Evolutionary conservation across 2,113 vertebrate species (phyloP), one percentile per base, ranked within the genome.

Genomic region (Synchiropus splendidus): DNA sequence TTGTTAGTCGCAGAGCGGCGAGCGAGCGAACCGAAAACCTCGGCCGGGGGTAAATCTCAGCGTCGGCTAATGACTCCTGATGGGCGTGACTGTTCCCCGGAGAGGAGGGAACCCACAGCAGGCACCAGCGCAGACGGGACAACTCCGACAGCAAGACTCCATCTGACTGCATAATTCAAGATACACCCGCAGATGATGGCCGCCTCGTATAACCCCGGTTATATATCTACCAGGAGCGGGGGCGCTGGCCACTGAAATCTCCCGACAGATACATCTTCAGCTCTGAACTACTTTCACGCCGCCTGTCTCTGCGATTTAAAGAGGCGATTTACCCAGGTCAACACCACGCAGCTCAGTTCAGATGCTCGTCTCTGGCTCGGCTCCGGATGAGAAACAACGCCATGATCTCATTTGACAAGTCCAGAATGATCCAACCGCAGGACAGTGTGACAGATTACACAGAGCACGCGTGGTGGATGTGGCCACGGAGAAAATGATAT

Each of bases 41-140:
- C 21, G 21, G 21, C 21, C 21, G 21, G 21, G n/a, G 21, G 21
- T 27, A 27, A 27, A 67, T 79, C 74, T 64, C 42, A 32, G 56
- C 56, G 57, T 70, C 61, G 68, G 76, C 70, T 72, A 79, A 79
- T 76, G 70, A 50, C 13, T 71, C 49, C 65, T 79, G 77, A 79
- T 72, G 68, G 65, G 67, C 65, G 69, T 51, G 59, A 49, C 53
- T 54, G 42, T 66, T 65, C 53, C 58, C 63, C 44, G 52, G 50
- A 65, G 48, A 64, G 56, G 30, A 31, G 9, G 34, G 16, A 61
- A 56, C n/a, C 35, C 53, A 70, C 59, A 67, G 21, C 42, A 38
- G 64, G 51, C 52, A 46, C 66, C 55, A 43, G 50, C 36, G 44
- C 61, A 66, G 54, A 68, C 12, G 43, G 39, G 52, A 59, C 39